These are phyloP conservation scores for Eutolmus rufibarbis DNA, from an alignment of 2,888 invertebrate genomes.

Conservation along the genomic window DNA sequence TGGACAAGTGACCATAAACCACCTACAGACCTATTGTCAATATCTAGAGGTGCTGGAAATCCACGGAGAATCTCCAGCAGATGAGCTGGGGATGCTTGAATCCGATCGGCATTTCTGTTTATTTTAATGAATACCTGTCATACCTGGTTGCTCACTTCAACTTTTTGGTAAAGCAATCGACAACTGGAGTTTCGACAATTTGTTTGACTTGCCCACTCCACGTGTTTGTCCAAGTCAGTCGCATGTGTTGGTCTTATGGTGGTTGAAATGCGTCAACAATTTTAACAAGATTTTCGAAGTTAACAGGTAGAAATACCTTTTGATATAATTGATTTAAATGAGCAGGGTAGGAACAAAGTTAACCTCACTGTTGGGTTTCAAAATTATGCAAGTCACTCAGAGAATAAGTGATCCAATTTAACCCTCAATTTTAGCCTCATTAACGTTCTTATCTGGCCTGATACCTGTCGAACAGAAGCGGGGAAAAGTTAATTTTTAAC, in stretches of 20 bases:
- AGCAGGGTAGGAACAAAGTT: background rate
- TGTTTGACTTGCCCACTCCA: background rate
- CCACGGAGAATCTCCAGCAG: background rate
- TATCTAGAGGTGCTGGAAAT: background rate
- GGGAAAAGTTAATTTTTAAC: background rate
- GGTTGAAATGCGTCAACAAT: background rate
- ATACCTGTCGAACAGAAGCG: background rate
- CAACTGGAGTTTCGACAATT: background rate
- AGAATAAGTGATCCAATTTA: background rate
- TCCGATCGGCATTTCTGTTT: background rate
- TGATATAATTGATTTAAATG: background rate
- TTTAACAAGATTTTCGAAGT: background rate
- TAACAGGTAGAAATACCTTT: background rate
- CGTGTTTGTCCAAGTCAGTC: background rate
- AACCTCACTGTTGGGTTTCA: background rate
- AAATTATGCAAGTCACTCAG: background rate
- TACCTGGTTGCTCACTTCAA: background rate
- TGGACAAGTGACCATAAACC: constrained; percentile 2
- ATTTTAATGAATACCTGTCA: constrained; percentile 11
- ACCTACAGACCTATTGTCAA: constrained; percentile 6
- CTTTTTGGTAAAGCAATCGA: background rate
- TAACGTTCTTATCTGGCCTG: background rate
- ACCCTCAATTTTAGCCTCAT: background rate
- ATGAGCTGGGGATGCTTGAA: background rate
- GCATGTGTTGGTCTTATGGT: background rate